A percentile compares a stretch with the other conserved stretches of the same genome.
phyloP scores from a whole-genome alignment of 2,113 vertebrate genomes.

The Pimephales promelas region DNA sequence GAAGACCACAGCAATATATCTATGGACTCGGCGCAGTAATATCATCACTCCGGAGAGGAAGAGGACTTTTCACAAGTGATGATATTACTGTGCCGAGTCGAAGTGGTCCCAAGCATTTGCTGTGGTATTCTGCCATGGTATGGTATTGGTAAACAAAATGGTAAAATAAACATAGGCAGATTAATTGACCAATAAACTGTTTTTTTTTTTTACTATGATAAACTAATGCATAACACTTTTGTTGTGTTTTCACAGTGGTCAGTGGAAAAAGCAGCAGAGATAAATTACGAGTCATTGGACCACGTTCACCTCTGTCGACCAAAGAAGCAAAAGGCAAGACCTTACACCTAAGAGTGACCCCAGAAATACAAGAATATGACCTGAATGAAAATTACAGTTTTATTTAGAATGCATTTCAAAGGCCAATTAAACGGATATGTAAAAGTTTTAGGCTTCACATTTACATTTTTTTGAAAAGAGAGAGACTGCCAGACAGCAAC shows the following conservation, averaged over 20 bases:
- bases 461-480: neutral
- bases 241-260: conserved; percentile 41
- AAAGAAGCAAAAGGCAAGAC: conserved; percentile 25
- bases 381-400: conserved; percentile 56
- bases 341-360: neutral
- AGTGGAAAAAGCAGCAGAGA: neutral
- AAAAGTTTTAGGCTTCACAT: neutral
- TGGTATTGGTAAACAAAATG: too few species aligned
- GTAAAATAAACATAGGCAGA: neutral
- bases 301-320: neutral
- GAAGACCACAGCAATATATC: too few species aligned
- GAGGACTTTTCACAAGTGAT: too few species aligned
- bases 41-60: too few species aligned
- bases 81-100: too few species aligned
- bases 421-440: neutral
- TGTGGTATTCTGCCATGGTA: too few species aligned
- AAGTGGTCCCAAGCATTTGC: too few species aligned
- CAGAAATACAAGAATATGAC: conserved; percentile 18
- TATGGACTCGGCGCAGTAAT: too few species aligned
- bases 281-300: neutral
- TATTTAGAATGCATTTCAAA: conserved; percentile 42
- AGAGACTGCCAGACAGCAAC: too few species aligned
- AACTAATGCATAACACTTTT: neutral
- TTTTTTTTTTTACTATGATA: neutral
- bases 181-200: neutral